Evolutionary conservation across 2,797 vertebrate genomes (phyloP).

Genomic region (Brachyalestes nurse): DNA sequence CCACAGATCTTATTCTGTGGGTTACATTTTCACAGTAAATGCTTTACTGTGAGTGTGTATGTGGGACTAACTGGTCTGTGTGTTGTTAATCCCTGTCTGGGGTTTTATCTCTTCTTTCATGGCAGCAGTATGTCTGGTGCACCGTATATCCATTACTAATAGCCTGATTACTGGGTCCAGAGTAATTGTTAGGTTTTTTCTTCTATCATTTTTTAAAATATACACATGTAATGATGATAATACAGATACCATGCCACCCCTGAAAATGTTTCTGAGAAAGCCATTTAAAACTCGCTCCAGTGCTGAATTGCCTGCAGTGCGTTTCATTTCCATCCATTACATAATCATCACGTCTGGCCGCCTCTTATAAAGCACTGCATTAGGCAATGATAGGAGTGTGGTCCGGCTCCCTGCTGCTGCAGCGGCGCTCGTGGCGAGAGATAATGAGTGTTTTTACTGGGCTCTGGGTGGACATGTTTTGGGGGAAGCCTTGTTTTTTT

Average conservation of each 20-base stretch:
- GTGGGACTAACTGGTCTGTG: too few relatives aligned
- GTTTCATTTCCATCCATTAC: constrained; percentile 51
- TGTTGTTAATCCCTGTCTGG: too few relatives aligned
- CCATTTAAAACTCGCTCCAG: background rate
- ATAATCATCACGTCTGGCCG: constrained; percentile 42
- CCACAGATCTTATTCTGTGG: too few relatives aligned
- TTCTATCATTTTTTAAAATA: background rate
- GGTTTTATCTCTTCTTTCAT: too few relatives aligned
- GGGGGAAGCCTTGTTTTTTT: constrained; percentile 39
- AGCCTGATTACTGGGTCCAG: background rate
- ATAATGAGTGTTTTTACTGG: constrained; percentile 79
- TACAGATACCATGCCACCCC: background rate
- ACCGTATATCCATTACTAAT: background rate
- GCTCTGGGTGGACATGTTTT: constrained; percentile 82
- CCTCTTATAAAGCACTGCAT: constrained; percentile 68
- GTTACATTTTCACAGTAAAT: too few relatives aligned
- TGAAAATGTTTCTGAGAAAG: background rate
- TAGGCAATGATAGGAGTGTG: constrained; percentile 75
- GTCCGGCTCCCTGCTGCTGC: constrained; percentile 72
- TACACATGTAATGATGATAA: background rate
- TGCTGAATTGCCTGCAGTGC: constrained; percentile 32
- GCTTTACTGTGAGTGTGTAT: too few relatives aligned
- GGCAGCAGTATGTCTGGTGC: too few relatives aligned
- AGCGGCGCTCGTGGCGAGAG: constrained; percentile 65
- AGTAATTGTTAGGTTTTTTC: background rate